Conservation (phyloP, 2,888 invertebrate genomes). For the Saturnia japonica region DNA sequence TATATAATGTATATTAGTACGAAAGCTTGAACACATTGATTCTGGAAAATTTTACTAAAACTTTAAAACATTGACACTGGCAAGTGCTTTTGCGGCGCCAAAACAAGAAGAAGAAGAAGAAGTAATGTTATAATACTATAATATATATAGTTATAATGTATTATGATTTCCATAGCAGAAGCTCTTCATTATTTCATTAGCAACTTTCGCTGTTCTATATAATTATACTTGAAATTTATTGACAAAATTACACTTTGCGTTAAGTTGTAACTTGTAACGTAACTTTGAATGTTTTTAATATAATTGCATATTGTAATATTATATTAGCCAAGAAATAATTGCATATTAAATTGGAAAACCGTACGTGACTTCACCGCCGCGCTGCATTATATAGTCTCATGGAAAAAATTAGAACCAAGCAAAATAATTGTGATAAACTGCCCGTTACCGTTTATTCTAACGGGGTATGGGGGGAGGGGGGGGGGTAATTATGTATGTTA, state of each 20-base stretch:
- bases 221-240: not conserved
- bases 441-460: constrained; percentile 15
- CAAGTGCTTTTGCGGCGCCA: too few relatives aligned
- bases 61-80: too few relatives aligned
- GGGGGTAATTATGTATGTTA: too few relatives aligned
- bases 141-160: too few relatives aligned
- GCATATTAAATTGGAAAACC: constrained; percentile 19
- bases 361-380: constrained; percentile 15
- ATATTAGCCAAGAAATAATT: constrained; percentile 16
- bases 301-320: constrained; percentile 13
- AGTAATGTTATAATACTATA: too few relatives aligned
- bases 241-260: not conserved
- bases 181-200: not conserved
- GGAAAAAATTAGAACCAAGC: constrained; percentile 15
- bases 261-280: not conserved
- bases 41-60: too few relatives aligned
- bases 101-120: too few relatives aligned
- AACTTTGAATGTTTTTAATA: constrained; percentile 13
- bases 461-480: too few relatives aligned
- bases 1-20: too few relatives aligned
- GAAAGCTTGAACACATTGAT: too few relatives aligned
- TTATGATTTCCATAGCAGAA: not conserved
- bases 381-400: constrained; percentile 11
- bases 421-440: constrained; percentile 4
- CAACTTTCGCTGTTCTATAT: not conserved